phyloP scores from a whole-genome alignment of 2,888 invertebrate species.

The Diarsia rubi region DNA sequence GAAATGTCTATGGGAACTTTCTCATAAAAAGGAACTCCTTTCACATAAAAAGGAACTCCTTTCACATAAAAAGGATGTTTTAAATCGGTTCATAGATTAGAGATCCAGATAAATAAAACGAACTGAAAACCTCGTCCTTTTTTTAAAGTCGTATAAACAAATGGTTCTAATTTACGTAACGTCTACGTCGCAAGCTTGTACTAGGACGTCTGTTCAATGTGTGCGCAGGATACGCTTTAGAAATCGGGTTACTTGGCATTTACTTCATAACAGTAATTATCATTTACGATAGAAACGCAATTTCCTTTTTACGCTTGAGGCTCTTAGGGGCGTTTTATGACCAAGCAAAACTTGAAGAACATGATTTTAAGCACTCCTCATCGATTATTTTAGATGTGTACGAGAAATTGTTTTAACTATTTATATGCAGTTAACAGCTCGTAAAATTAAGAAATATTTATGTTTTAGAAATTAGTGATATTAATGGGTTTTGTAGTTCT shows the following conservation, averaged over 20 bases:
- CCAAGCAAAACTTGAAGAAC: conserved; percentile 59
- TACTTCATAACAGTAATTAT: conserved; percentile 76
- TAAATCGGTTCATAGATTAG: too few relatives aligned
- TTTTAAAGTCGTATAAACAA: neutral
- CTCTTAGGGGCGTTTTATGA: conserved; percentile 65
- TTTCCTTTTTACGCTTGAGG: conserved; percentile 74
- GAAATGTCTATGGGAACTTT: too few relatives aligned
- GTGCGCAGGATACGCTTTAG: conserved; percentile 71
- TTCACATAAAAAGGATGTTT: too few relatives aligned
- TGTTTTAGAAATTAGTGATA: conserved; percentile 22
- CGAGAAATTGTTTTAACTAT: conserved; percentile 42
- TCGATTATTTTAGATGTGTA: conserved; percentile 40
- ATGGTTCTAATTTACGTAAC: neutral
- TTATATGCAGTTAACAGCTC: conserved; percentile 25
- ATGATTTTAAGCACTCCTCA: conserved; percentile 53
- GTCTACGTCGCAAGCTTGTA: neutral
- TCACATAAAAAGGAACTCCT: too few relatives aligned
- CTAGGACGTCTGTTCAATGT: neutral
- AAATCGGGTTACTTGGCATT: conserved; percentile 71
- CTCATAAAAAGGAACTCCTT: too few relatives aligned
- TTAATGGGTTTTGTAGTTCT: neutral
- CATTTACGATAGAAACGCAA: conserved; percentile 77
- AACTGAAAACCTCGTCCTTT: too few relatives aligned
- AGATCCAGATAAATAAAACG: too few relatives aligned
- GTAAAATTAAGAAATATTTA: conserved; percentile 36